phyloP scores from a whole-genome alignment of 2,113 vertebrate genomes.

The Podarcis raffonei region DNA sequence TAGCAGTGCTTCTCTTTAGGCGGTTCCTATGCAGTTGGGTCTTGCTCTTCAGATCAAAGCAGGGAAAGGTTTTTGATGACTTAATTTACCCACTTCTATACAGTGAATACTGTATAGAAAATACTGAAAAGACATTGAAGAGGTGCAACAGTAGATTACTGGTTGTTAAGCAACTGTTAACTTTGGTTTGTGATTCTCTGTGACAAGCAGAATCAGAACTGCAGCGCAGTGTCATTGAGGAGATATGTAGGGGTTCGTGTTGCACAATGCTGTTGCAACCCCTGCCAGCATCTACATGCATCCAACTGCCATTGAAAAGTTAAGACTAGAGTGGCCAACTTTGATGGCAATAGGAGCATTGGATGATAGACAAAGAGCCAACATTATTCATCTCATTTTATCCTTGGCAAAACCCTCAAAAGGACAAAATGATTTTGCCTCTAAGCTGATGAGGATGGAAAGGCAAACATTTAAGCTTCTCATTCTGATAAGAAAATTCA shows the following conservation, averaged over 20 bases:
- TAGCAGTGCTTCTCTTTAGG: not conserved
- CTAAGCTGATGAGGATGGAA: not conserved
- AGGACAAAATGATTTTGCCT: not conserved
- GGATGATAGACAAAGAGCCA: not conserved
- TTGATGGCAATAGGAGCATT: not conserved
- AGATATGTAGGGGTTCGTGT: not conserved
- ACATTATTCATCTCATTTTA: not conserved
- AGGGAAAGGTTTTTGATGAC: not conserved
- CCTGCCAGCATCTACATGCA: not conserved
- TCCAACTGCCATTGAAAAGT: not conserved
- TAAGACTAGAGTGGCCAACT: not conserved
- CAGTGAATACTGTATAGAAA: not conserved
- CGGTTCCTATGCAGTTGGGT: not conserved
- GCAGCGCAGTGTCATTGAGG: not conserved
- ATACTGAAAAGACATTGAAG: not conserved
- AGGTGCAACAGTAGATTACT: not conserved
- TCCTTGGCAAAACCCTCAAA: not conserved
- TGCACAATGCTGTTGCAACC: not conserved
- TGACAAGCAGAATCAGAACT: not conserved
- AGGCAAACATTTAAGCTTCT: not conserved
- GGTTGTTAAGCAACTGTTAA: not conserved
- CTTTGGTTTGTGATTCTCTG: not conserved
- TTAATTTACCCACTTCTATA: not conserved
- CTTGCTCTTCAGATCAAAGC: not conserved
- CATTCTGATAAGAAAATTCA: slow-evolving; percentile 35